These are phyloP conservation scores for Syngnathus typhle DNA, from an alignment of 2,113 vertebrate genomes.

Conservation along the genomic window DNA sequence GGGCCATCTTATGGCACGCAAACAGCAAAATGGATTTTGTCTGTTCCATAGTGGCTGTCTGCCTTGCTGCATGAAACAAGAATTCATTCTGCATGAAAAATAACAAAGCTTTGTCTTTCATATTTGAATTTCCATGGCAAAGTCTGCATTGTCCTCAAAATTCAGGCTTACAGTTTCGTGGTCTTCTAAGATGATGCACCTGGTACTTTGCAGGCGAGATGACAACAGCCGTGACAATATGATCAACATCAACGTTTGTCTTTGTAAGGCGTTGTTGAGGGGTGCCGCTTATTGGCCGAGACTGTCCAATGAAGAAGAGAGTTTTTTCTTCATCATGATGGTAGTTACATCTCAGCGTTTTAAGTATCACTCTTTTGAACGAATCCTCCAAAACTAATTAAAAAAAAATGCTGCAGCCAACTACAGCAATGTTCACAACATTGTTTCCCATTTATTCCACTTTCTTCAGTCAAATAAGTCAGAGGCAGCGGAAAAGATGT, in stretches of 20 bases:
- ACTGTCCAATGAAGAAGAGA: slow-evolving; percentile 38
- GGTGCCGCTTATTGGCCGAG: slow-evolving; percentile 39
- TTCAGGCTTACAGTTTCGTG: slow-evolving; percentile 76
- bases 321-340: slow-evolving; percentile 45
- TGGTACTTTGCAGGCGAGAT: slow-evolving; percentile 70
- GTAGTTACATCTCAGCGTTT: slow-evolving; percentile 47
- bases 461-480: slow-evolving; percentile 47
- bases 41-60: slow-evolving; percentile 69
- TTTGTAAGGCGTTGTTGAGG: slow-evolving; percentile 62
- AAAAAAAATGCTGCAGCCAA: slow-evolving; percentile 35
- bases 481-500: slow-evolving; percentile 55
- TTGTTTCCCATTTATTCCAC: slow-evolving; percentile 22
- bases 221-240: slow-evolving; percentile 50
- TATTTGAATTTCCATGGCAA: slow-evolving; percentile 77
- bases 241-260: slow-evolving; percentile 46
- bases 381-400: slow-evolving; percentile 14
- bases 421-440: slow-evolving; percentile 30
- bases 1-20: slow-evolving; percentile 57
- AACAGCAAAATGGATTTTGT: slow-evolving; percentile 65
- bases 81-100: slow-evolving; percentile 64
- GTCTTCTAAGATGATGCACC: slow-evolving; percentile 69
- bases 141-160: slow-evolving; percentile 64
- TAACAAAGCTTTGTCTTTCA: slow-evolving; percentile 74
- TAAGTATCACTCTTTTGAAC: slow-evolving; percentile 15
- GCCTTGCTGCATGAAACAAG: slow-evolving; percentile 68